A percentile compares a stretch with the other conserved stretches of the same genome.
Evolutionary conservation across 2,797 vertebrate genomes (phyloP).

Genomic region (Jordanella pulchra): DNA sequence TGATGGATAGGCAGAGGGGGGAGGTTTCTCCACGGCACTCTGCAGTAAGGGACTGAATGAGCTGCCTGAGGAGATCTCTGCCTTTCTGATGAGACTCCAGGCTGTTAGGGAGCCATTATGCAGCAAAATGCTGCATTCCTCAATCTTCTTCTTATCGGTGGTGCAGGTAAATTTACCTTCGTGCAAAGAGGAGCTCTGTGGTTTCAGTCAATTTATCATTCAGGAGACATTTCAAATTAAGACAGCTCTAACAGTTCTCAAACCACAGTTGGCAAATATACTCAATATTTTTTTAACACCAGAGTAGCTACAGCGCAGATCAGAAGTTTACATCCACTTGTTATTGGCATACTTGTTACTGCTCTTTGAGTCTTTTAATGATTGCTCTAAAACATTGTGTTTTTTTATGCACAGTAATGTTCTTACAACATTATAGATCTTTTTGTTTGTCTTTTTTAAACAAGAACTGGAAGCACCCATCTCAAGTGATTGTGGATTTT

Average conservation of each 20-base stretch:
- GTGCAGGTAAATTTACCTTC: conserved; percentile 38
- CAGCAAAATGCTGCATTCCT: conserved; percentile 34
- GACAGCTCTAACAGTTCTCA: conserved; percentile 38
- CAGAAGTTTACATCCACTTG: not conserved
- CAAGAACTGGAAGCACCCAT: not conserved
- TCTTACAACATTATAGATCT: not conserved
- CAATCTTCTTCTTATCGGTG: conserved; percentile 45
- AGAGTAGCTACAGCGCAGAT: not conserved
- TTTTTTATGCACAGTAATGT: not conserved
- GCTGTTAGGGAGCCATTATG: conserved; percentile 42
- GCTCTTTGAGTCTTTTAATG: not conserved
- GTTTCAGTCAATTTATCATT: conserved; percentile 56
- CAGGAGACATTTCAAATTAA: conserved; percentile 28
- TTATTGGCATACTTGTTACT: not conserved
- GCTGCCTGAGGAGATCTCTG: conserved; percentile 36
- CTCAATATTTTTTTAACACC: conserved; percentile 33
- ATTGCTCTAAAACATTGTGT: not conserved
- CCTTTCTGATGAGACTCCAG: conserved; percentile 40
- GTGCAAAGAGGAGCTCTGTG: conserved; percentile 26
- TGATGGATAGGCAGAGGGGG: conserved; percentile 57
- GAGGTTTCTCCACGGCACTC: conserved; percentile 31
- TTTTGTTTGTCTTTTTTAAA: not conserved
- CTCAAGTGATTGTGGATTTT: too few species aligned
- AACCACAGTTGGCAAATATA: conserved; percentile 32
- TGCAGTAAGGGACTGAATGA: conserved; percentile 29